These are phyloP conservation scores for Chiloscyllium plagiosum DNA, from an alignment of 2,113 vertebrate genomes.

Conservation along the genomic window DNA sequence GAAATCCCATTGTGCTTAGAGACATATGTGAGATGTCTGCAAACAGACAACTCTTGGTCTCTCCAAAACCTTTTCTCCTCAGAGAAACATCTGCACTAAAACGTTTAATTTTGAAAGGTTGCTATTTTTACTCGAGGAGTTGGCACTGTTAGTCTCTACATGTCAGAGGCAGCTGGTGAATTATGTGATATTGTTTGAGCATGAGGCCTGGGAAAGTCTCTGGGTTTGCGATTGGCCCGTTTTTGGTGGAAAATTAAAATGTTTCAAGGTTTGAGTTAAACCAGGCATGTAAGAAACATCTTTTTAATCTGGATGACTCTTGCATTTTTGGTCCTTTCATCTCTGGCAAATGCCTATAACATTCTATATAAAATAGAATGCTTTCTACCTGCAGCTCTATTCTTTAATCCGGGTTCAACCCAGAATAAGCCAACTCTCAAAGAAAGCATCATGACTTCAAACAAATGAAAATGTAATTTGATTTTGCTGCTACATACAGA, in stretches of 20 bases:
- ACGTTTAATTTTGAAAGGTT: neutral
- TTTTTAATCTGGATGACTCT: neutral
- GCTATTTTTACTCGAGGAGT: neutral
- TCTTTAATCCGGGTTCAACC: neutral
- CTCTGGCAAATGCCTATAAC: neutral
- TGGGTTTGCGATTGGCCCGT: neutral
- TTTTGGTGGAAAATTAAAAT: slow-evolving; percentile 15
- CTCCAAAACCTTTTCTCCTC: neutral
- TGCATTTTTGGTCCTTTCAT: neutral
- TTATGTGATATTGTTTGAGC: neutral
- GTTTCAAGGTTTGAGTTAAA: neutral
- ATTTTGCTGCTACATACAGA: no score
- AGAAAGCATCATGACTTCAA: neutral
- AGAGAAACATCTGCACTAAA: neutral
- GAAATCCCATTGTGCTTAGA: neutral
- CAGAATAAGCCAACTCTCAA: neutral
- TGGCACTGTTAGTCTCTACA: neutral
- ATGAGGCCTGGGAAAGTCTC: neutral
- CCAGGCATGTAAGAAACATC: neutral
- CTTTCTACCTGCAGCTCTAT: neutral
- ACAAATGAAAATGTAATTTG: no score
- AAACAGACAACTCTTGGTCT: neutral
- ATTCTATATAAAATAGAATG: neutral
- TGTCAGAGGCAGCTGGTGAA: neutral
- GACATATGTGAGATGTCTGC: neutral